These are phyloP conservation scores for Stichopus chloronotus DNA, from an alignment of 35 echinoderm and acorn worm species.

Conservation along the genomic window DNA sequence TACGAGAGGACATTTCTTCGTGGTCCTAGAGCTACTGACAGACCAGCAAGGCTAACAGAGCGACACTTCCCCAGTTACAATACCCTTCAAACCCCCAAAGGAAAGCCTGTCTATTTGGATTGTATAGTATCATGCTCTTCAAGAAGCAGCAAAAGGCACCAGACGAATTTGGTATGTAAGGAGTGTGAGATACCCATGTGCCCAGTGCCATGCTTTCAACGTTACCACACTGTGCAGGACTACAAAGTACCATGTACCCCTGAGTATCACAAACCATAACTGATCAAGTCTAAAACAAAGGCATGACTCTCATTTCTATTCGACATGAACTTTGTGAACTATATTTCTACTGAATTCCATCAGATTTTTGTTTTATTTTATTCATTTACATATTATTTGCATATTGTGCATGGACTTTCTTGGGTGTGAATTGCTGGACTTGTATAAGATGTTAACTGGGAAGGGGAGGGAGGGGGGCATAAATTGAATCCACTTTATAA, in stretches of 20 bases:
- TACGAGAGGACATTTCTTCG: neutral
- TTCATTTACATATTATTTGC: neutral
- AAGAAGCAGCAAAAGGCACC: neutral
- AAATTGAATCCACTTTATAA: too few species aligned
- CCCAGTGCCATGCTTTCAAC: conserved; percentile 2
- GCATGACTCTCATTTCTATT: conserved; percentile 32
- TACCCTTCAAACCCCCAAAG: neutral
- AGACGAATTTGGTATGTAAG: conserved; percentile 4
- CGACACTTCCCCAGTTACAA: conserved; percentile 13
- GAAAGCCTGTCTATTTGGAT: conserved; percentile 35
- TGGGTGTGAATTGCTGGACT: neutral
- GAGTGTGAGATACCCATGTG: conserved; percentile 32
- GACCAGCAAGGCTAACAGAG: conserved; percentile 27
- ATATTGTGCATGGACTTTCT: conserved; percentile 14
- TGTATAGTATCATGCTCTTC: neutral
- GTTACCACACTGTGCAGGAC: neutral
- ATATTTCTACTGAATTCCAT: neutral
- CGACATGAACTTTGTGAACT: neutral
- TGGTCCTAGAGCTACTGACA: neutral
- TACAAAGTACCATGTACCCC: conserved; percentile 24
- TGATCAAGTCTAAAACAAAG: conserved; percentile 2
- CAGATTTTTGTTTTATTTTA: neutral
- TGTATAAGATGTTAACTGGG: neutral
- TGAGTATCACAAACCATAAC: conserved; percentile 44
- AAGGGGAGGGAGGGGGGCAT: too few species aligned